Percentiles rank a stretch among this genome's conserved stretches.
phyloP scores from a whole-genome alignment of 2,797 vertebrate species.

The Podargus strigoides region DNA sequence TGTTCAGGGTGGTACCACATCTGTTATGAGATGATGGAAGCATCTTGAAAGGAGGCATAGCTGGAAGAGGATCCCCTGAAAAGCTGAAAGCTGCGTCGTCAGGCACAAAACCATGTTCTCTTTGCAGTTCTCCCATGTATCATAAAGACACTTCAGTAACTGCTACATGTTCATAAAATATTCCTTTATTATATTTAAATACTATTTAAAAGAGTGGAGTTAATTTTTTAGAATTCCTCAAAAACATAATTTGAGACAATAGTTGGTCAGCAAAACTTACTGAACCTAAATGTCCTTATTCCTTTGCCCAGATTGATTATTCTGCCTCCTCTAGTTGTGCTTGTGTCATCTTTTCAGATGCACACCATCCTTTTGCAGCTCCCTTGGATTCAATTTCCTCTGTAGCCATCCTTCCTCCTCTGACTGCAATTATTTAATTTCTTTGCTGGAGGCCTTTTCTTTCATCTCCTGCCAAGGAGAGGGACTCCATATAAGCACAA shows the following conservation, averaged over 20 bases:
- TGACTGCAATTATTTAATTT: slow-evolving; percentile 25
- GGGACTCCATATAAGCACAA: background rate
- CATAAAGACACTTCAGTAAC: background rate
- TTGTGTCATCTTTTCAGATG: background rate
- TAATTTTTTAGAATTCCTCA: background rate
- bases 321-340: background rate
- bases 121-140: background rate
- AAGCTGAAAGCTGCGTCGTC: background rate
- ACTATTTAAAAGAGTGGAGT: background rate
- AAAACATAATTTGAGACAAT: background rate
- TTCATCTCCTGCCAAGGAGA: slow-evolving; percentile 13
- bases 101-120: accelerated
- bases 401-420: background rate
- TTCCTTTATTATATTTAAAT: background rate
- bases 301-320: background rate
- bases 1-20: background rate
- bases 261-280: background rate
- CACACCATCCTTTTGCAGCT: background rate
- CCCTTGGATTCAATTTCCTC: slow-evolving; percentile 11
- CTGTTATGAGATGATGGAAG: background rate
- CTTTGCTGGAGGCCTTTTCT: slow-evolving; percentile 35
- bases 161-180: background rate
- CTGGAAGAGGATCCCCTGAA: background rate
- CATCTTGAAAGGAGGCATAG: background rate
- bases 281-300: background rate